These are phyloP conservation scores for Prunella fulvescens DNA, from an alignment of 2,113 vertebrate genomes.

Conservation along the genomic window DNA sequence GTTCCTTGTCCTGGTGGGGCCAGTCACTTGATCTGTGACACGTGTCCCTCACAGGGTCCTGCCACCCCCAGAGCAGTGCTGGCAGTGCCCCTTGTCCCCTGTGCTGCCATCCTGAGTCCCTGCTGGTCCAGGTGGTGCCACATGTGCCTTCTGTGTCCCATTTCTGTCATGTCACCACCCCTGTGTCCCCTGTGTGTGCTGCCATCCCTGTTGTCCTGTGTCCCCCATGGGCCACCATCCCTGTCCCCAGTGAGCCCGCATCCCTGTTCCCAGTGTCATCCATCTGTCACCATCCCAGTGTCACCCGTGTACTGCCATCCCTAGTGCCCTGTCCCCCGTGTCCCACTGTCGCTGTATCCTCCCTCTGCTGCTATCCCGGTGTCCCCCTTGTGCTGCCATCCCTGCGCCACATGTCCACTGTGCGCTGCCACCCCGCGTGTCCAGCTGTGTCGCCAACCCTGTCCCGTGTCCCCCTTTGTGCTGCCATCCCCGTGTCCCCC, in stretches of 20 bases:
- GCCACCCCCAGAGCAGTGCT: not conserved
- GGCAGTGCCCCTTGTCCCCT: not conserved
- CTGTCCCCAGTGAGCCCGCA: too few relatives aligned
- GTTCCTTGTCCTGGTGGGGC: not conserved
- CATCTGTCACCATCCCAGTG: fast-evolving
- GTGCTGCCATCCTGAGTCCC: not conserved
- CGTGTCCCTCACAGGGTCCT: not conserved
- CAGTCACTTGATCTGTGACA: not conserved
- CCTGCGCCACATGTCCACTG: not conserved
- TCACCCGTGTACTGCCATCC: too few relatives aligned
- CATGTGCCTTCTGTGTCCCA: not conserved
- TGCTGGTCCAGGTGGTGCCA: not conserved
- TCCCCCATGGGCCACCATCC: too few relatives aligned
- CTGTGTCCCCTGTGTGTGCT: not conserved
- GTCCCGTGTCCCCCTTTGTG: not conserved
- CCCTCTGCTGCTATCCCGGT: not conserved
- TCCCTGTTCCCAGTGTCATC: too few relatives aligned
- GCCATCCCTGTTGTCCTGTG: not conserved
- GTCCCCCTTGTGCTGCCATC: not conserved
- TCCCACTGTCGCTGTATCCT: too few relatives aligned
- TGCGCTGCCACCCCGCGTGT: not conserved
- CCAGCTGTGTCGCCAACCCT: not conserved
- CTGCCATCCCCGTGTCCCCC: not conserved
- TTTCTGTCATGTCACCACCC: not conserved
- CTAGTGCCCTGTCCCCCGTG: not conserved